Percentiles rank a stretch among this genome's conserved stretches.
Conservation (phyloP, 2,113 vertebrate genomes). For the Calyptomena viridis region DNA sequence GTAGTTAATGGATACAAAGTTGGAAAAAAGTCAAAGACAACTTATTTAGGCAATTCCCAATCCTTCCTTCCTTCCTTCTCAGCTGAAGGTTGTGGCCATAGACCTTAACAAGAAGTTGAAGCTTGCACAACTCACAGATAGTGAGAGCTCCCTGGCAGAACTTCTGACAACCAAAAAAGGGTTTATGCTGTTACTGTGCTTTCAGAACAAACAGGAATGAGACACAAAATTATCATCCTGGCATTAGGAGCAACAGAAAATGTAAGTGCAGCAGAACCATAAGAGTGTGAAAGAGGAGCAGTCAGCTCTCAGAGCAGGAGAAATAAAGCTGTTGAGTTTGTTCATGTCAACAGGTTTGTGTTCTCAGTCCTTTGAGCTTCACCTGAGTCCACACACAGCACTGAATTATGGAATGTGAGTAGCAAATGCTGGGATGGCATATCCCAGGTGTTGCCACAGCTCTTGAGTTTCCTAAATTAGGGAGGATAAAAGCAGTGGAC, state of each 20-base stretch:
- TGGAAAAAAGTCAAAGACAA: background rate
- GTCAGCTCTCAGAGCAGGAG: background rate
- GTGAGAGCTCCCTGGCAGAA: background rate
- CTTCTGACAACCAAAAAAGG: background rate
- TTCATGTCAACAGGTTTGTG: background rate
- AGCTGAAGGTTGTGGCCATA: background rate
- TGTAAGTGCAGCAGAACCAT: background rate
- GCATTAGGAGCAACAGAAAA: background rate
- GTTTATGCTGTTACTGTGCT: background rate
- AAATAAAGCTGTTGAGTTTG: background rate
- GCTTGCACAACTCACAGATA: background rate
- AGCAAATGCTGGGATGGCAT: fast-evolving
- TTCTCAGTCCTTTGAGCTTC: background rate
- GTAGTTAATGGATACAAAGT: background rate
- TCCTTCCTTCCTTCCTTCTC: background rate
- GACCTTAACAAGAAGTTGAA: background rate
- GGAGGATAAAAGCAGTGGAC: background rate
- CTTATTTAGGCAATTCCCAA: background rate
- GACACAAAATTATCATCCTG: background rate
- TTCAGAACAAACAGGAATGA: background rate
- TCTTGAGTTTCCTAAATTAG: background rate
- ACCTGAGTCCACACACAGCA: fast-evolving
- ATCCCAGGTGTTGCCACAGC: background rate
- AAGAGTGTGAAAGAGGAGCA: background rate
- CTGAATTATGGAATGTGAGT: background rate